These are phyloP conservation scores for Coelopa frigida DNA, from an alignment of 1,140 invertebrate genomes.

Conservation along the genomic window DNA sequence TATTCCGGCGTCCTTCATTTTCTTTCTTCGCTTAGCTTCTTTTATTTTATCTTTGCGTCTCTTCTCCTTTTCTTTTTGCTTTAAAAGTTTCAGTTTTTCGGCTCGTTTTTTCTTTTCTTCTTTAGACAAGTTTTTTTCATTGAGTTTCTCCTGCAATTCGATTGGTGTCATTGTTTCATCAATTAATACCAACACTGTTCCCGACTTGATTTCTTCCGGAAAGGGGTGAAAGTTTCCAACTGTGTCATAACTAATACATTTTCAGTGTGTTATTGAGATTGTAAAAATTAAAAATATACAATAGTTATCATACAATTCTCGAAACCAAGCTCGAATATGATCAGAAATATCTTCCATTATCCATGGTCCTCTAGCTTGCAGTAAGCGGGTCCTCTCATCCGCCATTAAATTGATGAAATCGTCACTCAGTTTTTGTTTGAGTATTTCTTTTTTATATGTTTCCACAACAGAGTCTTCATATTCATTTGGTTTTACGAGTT, in stretches of 20 bases:
- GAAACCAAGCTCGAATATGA: conserved; percentile 61
- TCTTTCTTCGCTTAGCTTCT: conserved; percentile 29
- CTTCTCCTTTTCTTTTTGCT: conserved; percentile 26
- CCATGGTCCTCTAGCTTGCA: conserved; percentile 50
- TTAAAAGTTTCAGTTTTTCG: conserved; percentile 29
- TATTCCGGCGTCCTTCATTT: conserved; percentile 38
- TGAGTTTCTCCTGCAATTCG: conserved; percentile 45
- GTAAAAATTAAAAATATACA: conserved; percentile 2
- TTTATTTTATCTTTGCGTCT: conserved; percentile 27
- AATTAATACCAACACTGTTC: conserved; percentile 49
- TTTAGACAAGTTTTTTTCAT: conserved; percentile 36
- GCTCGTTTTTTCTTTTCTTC: conserved; percentile 30
- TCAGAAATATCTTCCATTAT: conserved; percentile 62
- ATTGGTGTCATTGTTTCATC: conserved; percentile 49
- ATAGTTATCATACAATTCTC: conserved; percentile 43
- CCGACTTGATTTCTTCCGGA: conserved; percentile 48
- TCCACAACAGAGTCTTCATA: conserved; percentile 28
- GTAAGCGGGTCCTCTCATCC: conserved; percentile 51
- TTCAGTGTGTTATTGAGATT: background rate
- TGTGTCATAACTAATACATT: conserved; percentile 41
- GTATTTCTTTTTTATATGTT: conserved; percentile 45
- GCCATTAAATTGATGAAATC: conserved; percentile 49
- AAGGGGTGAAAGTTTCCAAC: conserved; percentile 49
- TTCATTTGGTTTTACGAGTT: conserved; percentile 19
- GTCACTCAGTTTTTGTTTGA: conserved; percentile 37